These are phyloP conservation scores for Drosophila putrida DNA, from an alignment of 2,888 invertebrate species.

Conservation along the genomic window DNA sequence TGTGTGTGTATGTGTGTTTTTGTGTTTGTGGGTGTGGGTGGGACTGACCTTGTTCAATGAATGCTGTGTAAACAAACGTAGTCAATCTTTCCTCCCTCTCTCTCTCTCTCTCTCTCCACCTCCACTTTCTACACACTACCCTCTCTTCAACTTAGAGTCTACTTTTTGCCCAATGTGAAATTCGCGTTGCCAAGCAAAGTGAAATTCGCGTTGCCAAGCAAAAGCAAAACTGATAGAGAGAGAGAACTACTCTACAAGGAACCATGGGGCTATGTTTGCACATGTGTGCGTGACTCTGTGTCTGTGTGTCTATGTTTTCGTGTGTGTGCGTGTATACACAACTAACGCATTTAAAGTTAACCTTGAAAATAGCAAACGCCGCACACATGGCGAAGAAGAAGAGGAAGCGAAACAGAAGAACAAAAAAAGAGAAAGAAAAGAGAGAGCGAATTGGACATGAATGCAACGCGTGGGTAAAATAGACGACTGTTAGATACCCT, in stretches of 20 bases:
- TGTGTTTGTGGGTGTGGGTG: constrained; percentile 21
- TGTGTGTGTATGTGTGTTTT: constrained; percentile 12
- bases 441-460: constrained; percentile 8
- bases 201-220: constrained; percentile 9
- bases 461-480: constrained; percentile 8
- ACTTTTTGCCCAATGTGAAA: constrained; percentile 41
- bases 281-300: background rate
- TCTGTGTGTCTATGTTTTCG: constrained; percentile 12
- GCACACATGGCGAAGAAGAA: constrained; percentile 50
- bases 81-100: background rate
- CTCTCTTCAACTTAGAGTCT: background rate
- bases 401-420: constrained; percentile 45
- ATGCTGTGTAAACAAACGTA: constrained; percentile 39
- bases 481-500: constrained; percentile 32
- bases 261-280: constrained; percentile 19
- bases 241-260: constrained; percentile 14
- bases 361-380: constrained; percentile 82
- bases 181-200: constrained; percentile 51
- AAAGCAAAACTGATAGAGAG: constrained; percentile 42
- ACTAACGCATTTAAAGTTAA: constrained; percentile 75
- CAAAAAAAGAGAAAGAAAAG: constrained; percentile 23
- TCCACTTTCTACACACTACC: background rate
- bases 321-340: constrained; percentile 41
- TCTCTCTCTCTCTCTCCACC: background rate
- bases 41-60: constrained; percentile 62